Base-by-base conservation (phyloP, 2,888 invertebrate species). In the Sicus ferrugineus region DNA sequence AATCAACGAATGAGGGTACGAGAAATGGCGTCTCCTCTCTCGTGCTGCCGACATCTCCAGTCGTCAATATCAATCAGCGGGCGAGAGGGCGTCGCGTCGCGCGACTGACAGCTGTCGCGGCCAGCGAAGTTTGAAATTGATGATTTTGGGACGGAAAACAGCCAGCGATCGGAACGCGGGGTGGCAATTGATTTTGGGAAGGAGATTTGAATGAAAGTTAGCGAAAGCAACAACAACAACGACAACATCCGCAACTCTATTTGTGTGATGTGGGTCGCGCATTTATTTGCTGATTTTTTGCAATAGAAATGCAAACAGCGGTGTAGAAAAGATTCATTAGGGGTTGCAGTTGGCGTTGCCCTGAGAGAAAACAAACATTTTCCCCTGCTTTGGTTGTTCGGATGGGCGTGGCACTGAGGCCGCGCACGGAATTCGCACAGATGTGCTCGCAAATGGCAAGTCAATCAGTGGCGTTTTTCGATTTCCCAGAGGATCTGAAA, bases 91-190 rank as follows among this genome's bases (percentile, higher is more conserved):
- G 42, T 42, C 42, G 11, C n/a, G n/a, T n/a, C n/a, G n/a, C n/a
- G n/a, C n/a, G 26, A 38, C 26, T 56, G 56, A 38, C 65, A 66
- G 65, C 65, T 66, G 65, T 67, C 67, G 59, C 52, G 48, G n/a
- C 14, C 30, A 21, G n/a, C 1, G 42, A 42, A 42, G 14, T 4
- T 42, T 3, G 3, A 42, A 42, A 42, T 16, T 42, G 42, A 42
- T 48, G n/a, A 48, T 19, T 19, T 11, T 11, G 30, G n/a, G n/a
- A 54, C 28, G 26, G 16, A 4, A 52, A 11, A 1, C 42, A 42
- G 16, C 16, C 42, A 42, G 42, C 42, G n/a, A 16, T 16, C 42
- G 4, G n/a, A n/a, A 34, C 34, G 34, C 34, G 2, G 34, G 34
- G 34, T 34, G 34, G 34, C 23, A 19, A 4, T 21, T 4, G 52